Evolutionary conservation across 2,113 vertebrate genomes (phyloP).

Genomic region (Stigmatopora nigra): DNA sequence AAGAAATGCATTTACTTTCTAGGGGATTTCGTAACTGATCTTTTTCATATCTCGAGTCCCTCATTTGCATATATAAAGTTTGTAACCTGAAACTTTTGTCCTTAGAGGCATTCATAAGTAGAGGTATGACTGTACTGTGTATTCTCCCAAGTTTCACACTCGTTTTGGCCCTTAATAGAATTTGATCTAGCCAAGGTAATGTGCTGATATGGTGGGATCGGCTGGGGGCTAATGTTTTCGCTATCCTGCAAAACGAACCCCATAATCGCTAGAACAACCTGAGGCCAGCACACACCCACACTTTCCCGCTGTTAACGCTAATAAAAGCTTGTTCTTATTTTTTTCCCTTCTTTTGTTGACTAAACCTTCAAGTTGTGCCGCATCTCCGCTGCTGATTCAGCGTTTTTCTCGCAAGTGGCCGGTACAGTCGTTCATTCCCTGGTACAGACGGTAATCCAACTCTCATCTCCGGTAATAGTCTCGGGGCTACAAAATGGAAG

Average conservation of each 20-base stretch:
- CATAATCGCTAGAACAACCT: constrained; percentile 36
- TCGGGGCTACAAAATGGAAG: constrained; percentile 60
- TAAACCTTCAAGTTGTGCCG: constrained; percentile 39
- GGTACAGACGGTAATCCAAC: constrained; percentile 58
- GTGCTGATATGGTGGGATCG: constrained; percentile 23
- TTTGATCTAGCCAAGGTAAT: constrained; percentile 14
- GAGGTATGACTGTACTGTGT: too few species aligned
- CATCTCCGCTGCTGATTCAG: constrained; percentile 44
- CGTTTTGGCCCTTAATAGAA: not conserved
- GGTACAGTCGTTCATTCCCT: too few species aligned
- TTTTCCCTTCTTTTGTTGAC: constrained; percentile 17
- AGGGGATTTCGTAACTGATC: too few species aligned
- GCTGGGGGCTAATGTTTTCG: not conserved
- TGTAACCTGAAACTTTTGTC: too few species aligned
- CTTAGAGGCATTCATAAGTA: too few species aligned
- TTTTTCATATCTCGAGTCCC: too few species aligned
- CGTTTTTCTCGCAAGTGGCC: constrained; percentile 31
- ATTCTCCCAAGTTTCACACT: not conserved
- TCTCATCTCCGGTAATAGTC: constrained; percentile 60
- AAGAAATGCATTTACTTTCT: too few species aligned
- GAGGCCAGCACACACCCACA: constrained; percentile 11
- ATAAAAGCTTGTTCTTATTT: constrained; percentile 8
- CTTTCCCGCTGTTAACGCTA: constrained; percentile 5
- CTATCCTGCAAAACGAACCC: constrained; percentile 14
- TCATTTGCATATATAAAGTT: too few species aligned